phyloP scores from a whole-genome alignment of 2,888 invertebrate species.

The Cheiracanthium punctorium region DNA sequence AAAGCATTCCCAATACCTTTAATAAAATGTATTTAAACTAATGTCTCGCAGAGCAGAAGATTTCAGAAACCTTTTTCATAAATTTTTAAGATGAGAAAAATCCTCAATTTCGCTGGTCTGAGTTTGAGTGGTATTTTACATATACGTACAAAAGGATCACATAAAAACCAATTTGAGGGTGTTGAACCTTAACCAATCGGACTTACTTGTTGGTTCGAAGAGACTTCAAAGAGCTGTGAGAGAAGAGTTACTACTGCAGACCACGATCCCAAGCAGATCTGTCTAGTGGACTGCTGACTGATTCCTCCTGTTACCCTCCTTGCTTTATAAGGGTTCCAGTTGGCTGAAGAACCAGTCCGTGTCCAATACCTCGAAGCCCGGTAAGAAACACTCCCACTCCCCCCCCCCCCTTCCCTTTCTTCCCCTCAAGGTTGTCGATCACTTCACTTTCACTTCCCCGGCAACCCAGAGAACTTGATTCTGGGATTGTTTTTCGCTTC shows the following conservation, averaged over 20 bases:
- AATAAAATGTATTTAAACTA: too few species aligned
- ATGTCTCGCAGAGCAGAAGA: too few species aligned
- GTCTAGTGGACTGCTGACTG: neutral
- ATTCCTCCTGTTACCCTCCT: neutral
- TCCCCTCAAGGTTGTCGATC: constrained; percentile 47
- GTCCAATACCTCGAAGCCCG: constrained; percentile 30
- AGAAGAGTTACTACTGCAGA: constrained; percentile 1
- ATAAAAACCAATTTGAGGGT: neutral
- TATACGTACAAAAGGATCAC: too few species aligned
- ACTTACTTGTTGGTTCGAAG: neutral
- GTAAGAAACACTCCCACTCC: constrained; percentile 23
- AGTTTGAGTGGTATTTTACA: too few species aligned
- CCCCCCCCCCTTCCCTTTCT: neutral
- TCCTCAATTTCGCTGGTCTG: too few species aligned
- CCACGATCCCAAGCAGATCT: neutral
- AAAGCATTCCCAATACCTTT: too few species aligned
- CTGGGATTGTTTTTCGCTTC: neutral
- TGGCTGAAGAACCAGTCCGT: constrained; percentile 57
- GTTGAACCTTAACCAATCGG: neutral
- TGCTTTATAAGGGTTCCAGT: constrained; percentile 27
- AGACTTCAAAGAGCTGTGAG: neutral
- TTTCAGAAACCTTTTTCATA: too few species aligned
- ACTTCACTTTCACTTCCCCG: constrained; percentile 40
- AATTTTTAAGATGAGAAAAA: too few species aligned
- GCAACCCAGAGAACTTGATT: constrained; percentile 22